phyloP scores from a whole-genome alignment of 2,113 vertebrate genomes.

The Laticauda colubrina region DNA sequence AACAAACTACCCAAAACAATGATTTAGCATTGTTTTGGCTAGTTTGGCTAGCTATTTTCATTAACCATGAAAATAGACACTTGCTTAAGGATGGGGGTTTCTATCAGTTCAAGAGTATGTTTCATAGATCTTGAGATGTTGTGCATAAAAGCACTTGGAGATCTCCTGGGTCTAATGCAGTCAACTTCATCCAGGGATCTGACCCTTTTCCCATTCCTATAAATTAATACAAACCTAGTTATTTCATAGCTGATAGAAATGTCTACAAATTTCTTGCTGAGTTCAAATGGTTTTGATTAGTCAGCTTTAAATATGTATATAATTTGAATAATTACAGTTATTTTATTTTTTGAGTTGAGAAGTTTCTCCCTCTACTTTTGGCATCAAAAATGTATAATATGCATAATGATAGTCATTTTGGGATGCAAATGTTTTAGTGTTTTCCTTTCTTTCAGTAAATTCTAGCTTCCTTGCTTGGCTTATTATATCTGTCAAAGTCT shows the following conservation, averaged over 20 bases:
- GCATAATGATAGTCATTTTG: neutral
- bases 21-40: neutral
- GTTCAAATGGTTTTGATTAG: neutral
- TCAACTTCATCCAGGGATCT: neutral
- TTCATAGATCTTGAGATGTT: neutral
- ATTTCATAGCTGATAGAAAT: neutral
- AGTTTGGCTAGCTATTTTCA: too few relatives aligned
- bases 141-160: neutral
- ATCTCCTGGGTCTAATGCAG: neutral
- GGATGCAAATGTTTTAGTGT: neutral
- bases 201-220: neutral
- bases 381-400: neutral
- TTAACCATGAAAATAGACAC: neutral
- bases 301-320: neutral
- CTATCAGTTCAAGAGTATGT: neutral
- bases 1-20: neutral
- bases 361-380: neutral
- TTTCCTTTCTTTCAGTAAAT: neutral
- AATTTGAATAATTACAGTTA: neutral
- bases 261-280: neutral
- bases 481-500: neutral
- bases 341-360: neutral
- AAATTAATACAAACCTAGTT: neutral
- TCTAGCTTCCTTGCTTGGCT: neutral
- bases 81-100: neutral